Evolutionary conservation across 2,888 invertebrate genomes (phyloP), one percentile per base, ranked within the genome.

Genomic region (Luperina nickerlii): DNA sequence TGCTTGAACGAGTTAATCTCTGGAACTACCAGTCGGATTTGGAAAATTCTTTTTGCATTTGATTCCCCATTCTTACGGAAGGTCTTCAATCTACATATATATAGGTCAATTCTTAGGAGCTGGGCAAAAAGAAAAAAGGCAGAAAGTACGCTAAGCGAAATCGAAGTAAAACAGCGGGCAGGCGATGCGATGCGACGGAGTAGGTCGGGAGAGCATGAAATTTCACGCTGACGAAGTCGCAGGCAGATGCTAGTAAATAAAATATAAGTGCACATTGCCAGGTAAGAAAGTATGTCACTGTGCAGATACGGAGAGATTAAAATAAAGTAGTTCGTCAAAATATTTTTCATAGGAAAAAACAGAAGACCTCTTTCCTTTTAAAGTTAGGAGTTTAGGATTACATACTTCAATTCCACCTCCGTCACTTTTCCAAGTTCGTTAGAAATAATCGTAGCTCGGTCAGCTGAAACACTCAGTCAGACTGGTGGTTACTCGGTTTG

Each of bases 381-480:
- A 18, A 65, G 57, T 32, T 18, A n/a, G 18, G 32, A 27, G 8
- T 45, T 32, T 18, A n/a, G 18, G 32, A 27, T 15, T 45, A 11
- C n/a, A n/a, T n/a, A n/a, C 27, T 60, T 24, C 20, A 32, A n/a
- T 57, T 38, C 51, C 38, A n/a, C 9, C 13, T 62, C 54, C 24
- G 6, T 54, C 6, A 60, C 66, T 62, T 65, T 51, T 20, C 20
- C 27, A 51, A 85, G 63, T 83, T 76, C 54, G 48, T 71, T 74
- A 68, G 67, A 67, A 82, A 68, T 74, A 66, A 65, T 76, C 60
- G 51, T 57, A 27, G 57, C 63, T 48, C 3, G 67, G 86, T 86
- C 71, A 86, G 83, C 71, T 48, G 71, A 82, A 86, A 62, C 78
- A 71, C 84, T 84, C 83, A 78, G 86, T 84, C 86, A 84, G 71